phyloP scores from a whole-genome alignment of 2,888 invertebrate genomes.

The Iselma pallidipennis region DNA sequence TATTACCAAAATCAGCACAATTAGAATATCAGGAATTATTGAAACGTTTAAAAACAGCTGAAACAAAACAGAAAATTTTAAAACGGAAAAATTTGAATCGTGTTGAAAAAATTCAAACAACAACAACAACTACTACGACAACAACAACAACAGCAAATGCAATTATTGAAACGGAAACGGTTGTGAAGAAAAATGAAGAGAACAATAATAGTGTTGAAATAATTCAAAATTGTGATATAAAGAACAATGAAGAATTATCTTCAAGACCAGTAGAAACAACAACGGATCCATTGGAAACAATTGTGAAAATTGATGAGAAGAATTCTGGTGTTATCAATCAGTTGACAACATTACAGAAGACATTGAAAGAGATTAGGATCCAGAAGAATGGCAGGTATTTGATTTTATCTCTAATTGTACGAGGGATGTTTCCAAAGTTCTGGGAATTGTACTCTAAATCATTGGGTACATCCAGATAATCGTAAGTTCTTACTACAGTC shows the following conservation, averaged over 20 bases:
- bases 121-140: constrained; percentile 5
- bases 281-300: constrained; percentile 14
- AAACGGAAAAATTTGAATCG: constrained; percentile 19
- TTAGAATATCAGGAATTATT: constrained; percentile 51
- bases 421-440: too few species aligned
- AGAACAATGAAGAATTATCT: background rate
- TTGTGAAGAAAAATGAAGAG: constrained; percentile 14
- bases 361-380: constrained; percentile 44
- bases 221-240: background rate
- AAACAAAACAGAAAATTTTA: constrained; percentile 23
- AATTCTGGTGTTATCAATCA: constrained; percentile 3
- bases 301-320: constrained; percentile 1
- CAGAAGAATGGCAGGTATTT: constrained; percentile 50
- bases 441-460: too few species aligned
- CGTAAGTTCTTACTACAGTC: too few species aligned
- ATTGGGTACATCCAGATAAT: too few species aligned
- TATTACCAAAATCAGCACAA: constrained; percentile 52
- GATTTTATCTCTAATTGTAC: too few species aligned
- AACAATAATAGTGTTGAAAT: constrained; percentile 20
- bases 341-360: constrained; percentile 27
- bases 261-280: background rate
- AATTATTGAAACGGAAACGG: too few species aligned
- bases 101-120: constrained; percentile 11
- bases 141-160: constrained; percentile 4
- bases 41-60: constrained; percentile 46